These are phyloP conservation scores for Caradrina clavipalpis DNA, from an alignment of 2,888 invertebrate species.

Conservation along the genomic window DNA sequence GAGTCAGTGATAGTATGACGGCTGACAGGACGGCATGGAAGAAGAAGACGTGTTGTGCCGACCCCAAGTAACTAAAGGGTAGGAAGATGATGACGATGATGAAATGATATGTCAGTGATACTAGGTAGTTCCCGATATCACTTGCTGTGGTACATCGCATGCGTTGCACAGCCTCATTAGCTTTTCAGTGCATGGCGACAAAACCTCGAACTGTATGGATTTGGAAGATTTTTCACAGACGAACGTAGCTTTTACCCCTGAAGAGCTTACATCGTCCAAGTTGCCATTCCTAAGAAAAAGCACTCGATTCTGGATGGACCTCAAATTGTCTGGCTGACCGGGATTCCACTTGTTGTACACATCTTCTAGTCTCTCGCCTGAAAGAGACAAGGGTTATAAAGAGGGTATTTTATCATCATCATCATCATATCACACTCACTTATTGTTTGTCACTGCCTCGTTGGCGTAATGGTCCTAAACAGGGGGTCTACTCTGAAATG, in stretches of 20 bases:
- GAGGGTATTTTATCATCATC: too few relatives aligned
- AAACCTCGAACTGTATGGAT: background rate
- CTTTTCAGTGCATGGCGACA: conserved; percentile 2
- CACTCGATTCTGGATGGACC: conserved; percentile 12
- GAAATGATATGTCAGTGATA: background rate
- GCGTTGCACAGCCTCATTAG: conserved; percentile 16
- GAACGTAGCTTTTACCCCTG: conserved; percentile 4
- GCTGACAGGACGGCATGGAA: too few relatives aligned
- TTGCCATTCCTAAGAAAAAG: conserved; percentile 1
- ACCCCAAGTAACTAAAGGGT: too few relatives aligned
- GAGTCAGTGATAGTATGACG: too few relatives aligned
- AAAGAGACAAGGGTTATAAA: background rate
- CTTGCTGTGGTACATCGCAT: background rate
- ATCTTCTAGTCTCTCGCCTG: conserved; percentile 27
- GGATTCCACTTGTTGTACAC: conserved; percentile 21
- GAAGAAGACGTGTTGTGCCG: too few relatives aligned
- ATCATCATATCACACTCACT: too few relatives aligned
- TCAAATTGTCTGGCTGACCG: conserved; percentile 18
- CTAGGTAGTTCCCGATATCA: too few relatives aligned
- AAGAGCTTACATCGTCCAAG: conserved; percentile 14
- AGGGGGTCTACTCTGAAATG: too few relatives aligned
- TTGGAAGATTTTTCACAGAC: conserved; percentile 37
- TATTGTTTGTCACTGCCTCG: too few relatives aligned
- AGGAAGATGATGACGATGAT: too few relatives aligned
- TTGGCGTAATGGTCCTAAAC: too few relatives aligned